A percentile compares a stretch with the other conserved stretches of the same genome.
These are phyloP conservation scores for Hetaerina titia DNA, from an alignment of 2,888 invertebrate genomes.

Conservation along the genomic window DNA sequence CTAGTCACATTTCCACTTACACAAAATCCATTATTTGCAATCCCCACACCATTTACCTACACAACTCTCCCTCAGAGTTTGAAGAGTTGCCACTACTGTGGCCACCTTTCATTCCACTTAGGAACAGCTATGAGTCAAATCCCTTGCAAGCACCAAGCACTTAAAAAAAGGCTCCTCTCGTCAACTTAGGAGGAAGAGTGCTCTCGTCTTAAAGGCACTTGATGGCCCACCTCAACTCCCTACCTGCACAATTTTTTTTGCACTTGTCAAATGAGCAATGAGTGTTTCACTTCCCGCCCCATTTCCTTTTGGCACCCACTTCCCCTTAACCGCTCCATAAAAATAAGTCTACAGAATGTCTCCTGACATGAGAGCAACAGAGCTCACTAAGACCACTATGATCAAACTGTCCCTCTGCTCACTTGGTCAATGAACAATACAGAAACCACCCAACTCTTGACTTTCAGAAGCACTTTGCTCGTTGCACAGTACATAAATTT, in stretches of 20 bases:
- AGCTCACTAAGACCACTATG: slow-evolving; percentile 32
- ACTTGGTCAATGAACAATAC: slow-evolving; percentile 23
- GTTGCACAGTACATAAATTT: slow-evolving; percentile 56
- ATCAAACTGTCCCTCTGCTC: slow-evolving; percentile 32
- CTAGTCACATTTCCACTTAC: slow-evolving; percentile 59
- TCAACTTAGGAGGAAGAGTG: slow-evolving; percentile 51
- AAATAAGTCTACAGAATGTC: slow-evolving; percentile 35
- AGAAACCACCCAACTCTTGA: slow-evolving; percentile 45
- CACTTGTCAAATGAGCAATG: slow-evolving; percentile 54
- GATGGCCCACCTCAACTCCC: slow-evolving; percentile 55
- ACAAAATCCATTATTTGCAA: slow-evolving; percentile 54
- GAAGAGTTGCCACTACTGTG: slow-evolving; percentile 3
- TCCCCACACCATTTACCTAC: slow-evolving; percentile 63
- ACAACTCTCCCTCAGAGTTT: slow-evolving; percentile 49
- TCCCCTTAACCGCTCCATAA: neutral
- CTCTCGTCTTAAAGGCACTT: slow-evolving; percentile 64
- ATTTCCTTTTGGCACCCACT: neutral
- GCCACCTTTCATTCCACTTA: slow-evolving; percentile 59
- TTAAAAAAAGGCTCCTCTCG: slow-evolving; percentile 48
- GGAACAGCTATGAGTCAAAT: slow-evolving; percentile 62
- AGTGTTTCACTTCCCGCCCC: slow-evolving; percentile 43
- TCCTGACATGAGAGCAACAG: neutral
- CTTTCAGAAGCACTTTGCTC: slow-evolving; percentile 51
- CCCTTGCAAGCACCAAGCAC: slow-evolving; percentile 63
- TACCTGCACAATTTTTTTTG: slow-evolving; percentile 55